Conservation (phyloP, 2,797 vertebrate species). For the Rhabdophis nuchalis region DNA sequence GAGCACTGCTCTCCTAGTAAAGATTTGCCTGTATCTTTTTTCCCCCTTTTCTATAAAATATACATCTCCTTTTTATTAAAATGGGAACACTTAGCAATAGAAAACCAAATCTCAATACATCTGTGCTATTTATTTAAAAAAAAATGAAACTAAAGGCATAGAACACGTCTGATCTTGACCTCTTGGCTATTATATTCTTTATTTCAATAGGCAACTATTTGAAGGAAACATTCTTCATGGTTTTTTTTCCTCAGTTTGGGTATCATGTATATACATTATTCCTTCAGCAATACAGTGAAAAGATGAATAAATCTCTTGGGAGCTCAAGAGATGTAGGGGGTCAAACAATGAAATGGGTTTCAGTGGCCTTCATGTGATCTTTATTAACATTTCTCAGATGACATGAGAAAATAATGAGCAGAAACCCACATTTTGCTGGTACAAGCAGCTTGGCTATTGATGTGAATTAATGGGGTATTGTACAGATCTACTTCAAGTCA, state of each 20-base stretch:
- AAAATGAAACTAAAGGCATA: conserved; percentile 14
- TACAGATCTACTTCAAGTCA: conserved; percentile 7
- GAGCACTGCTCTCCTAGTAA: not conserved
- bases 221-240: conserved; percentile 29
- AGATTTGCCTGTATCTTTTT: not conserved
- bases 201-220: conserved; percentile 30
- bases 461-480: conserved; percentile 22
- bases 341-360: conserved; percentile 39
- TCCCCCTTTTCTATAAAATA: not conserved
- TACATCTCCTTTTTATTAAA: not conserved
- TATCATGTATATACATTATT: not conserved
- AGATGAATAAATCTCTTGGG: conserved; percentile 38
- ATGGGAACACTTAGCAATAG: conserved; percentile 5
- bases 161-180: conserved; percentile 13
- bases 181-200: conserved; percentile 5
- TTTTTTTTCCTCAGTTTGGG: conserved; percentile 14
- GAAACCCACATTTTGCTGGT: conserved; percentile 21
- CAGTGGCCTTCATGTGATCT: conserved; percentile 25
- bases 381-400: conserved; percentile 20
- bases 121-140: not conserved
- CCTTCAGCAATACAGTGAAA: conserved; percentile 14
- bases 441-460: conserved; percentile 26
- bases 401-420: conserved; percentile 39
- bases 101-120: not conserved
- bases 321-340: conserved; percentile 12